These are phyloP conservation scores for Lanius collurio DNA, from an alignment of 2,113 vertebrate genomes.

Conservation along the genomic window DNA sequence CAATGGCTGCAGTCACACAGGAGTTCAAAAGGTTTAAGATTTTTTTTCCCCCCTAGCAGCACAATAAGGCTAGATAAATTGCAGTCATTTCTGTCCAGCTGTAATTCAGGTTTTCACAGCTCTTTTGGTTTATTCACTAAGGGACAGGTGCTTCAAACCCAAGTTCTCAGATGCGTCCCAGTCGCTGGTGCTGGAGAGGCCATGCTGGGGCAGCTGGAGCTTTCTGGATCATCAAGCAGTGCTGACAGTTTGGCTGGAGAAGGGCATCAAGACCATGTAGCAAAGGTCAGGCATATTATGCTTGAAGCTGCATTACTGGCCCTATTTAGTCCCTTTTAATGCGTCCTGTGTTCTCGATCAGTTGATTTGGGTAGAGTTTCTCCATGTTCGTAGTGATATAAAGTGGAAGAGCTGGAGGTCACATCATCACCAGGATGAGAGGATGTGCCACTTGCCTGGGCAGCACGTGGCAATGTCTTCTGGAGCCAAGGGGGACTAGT, in stretches of 20 bases:
- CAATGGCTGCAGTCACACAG: not conserved
- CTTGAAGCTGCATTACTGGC: not conserved
- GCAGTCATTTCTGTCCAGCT: not conserved
- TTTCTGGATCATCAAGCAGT: not conserved
- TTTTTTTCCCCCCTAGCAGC: accelerated
- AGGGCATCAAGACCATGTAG: accelerated
- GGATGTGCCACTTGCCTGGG: not conserved
- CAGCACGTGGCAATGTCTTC: accelerated
- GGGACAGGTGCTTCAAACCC: not conserved
- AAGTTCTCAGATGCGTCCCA: not conserved
- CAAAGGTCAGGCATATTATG: accelerated
- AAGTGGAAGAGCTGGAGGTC: not conserved
- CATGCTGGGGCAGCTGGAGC: not conserved
- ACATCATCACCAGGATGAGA: accelerated
- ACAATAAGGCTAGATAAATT: not conserved
- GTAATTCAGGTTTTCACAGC: not conserved
- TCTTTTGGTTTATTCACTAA: not conserved
- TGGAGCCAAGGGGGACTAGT: not conserved
- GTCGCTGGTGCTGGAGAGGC: not conserved
- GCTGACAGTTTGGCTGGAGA: not conserved
- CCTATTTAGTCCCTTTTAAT: not conserved
- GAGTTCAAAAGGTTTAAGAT: not conserved
- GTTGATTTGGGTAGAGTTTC: not conserved
- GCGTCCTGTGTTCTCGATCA: not conserved
- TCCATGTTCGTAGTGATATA: not conserved